Percentiles rank a stretch among this genome's conserved stretches.
Evolutionary conservation across 2,888 invertebrate species (phyloP).

Genomic region (Eupithecia exiguata): DNA sequence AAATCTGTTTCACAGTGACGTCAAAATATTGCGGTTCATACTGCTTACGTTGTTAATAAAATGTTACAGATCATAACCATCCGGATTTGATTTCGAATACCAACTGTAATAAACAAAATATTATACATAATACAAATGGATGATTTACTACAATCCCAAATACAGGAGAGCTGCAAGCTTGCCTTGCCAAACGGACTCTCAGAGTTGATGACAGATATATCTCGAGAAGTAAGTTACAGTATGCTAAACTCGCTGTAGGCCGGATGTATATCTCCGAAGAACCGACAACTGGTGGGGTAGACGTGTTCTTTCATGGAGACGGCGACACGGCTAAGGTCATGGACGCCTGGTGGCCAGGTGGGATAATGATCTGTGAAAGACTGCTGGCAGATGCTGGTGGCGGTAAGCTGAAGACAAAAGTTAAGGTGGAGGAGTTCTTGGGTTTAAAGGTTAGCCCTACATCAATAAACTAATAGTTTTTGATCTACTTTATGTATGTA

Average conservation of each 20-base stretch:
- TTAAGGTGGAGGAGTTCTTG: no score
- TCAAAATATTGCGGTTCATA: no score
- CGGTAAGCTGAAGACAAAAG: no score
- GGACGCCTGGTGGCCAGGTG: background rate
- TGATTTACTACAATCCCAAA: constrained; percentile 59
- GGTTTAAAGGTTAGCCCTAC: no score
- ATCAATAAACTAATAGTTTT: no score
- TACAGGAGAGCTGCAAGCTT: constrained; percentile 57
- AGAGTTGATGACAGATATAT: constrained; percentile 88
- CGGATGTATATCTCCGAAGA: background rate
- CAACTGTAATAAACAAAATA: background rate
- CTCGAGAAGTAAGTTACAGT: constrained; percentile 84
- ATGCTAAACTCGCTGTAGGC: background rate
- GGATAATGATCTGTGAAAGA: background rate
- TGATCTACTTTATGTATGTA: no score
- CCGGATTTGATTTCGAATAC: background rate
- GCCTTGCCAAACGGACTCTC: constrained; percentile 86
- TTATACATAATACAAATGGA: constrained; percentile 22
- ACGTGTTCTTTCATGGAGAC: background rate
- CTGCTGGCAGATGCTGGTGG: background rate
- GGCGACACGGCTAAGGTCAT: background rate
- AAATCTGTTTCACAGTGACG: no score
- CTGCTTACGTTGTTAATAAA: background rate
- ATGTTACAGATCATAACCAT: background rate
- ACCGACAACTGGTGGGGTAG: background rate